A percentile compares a stretch with the other conserved stretches of the same genome.
Conservation (phyloP, 2,113 vertebrate genomes). For the Mola mola region DNA sequence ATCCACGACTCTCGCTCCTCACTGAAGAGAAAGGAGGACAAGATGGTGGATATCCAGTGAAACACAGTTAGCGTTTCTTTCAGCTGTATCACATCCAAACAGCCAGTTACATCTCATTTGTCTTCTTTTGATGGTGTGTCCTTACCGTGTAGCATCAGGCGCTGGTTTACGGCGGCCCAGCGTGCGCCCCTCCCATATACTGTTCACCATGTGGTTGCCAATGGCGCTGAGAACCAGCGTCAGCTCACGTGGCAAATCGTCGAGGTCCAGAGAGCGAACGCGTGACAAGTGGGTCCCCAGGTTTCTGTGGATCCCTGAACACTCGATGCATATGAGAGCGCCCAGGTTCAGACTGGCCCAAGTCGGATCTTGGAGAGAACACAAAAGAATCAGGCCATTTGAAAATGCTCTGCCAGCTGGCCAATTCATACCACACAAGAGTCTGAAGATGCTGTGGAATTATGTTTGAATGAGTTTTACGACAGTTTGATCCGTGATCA, state of each 20-base stretch:
- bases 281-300: conserved; percentile 77
- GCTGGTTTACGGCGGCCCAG: conserved; percentile 69
- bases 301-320: conserved; percentile 78
- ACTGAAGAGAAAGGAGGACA: conserved; percentile 65
- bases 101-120: background rate
- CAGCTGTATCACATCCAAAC: background rate
- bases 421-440: background rate
- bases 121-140: background rate
- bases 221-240: conserved; percentile 76
- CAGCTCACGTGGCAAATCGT: conserved; percentile 73
- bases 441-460: conserved; percentile 18
- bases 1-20: conserved; percentile 94
- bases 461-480: background rate
- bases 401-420: no score
- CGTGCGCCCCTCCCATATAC: conserved; percentile 72
- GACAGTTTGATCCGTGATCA: conserved; percentile 12
- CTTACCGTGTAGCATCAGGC: conserved; percentile 70
- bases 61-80: background rate
- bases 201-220: conserved; percentile 77
- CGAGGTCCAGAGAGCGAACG: conserved; percentile 73
- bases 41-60: background rate
- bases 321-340: conserved; percentile 77
- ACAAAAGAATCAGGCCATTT: no score
- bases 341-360: conserved; percentile 79
- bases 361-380: conserved; percentile 67